phyloP scores from a whole-genome alignment of 2,113 vertebrate species.

The Ptilorrhoa leucosticta region DNA sequence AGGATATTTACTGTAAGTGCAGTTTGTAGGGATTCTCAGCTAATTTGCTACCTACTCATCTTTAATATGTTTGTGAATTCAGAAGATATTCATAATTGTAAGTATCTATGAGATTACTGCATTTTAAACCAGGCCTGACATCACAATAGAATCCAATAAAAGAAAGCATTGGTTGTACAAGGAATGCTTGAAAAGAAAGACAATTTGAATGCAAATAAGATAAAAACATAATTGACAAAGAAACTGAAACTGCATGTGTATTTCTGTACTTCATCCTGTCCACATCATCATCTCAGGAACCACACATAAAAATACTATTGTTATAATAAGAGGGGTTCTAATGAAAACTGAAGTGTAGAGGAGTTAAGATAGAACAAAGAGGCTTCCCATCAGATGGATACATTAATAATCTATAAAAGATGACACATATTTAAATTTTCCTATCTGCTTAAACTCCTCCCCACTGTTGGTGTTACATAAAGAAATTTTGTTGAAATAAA shows the following conservation, averaged over 20 bases:
- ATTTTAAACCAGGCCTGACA: slow-evolving; percentile 68
- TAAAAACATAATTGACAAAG: slow-evolving; percentile 9
- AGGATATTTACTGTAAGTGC: slow-evolving; percentile 68
- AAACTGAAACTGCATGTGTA: neutral
- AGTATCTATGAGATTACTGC: slow-evolving; percentile 64
- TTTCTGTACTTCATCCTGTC: neutral
- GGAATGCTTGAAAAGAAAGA: neutral
- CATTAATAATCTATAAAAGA: neutral
- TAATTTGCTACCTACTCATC: slow-evolving; percentile 65
- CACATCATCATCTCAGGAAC: slow-evolving; percentile 15
- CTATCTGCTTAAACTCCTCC: neutral
- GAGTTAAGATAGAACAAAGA: neutral
- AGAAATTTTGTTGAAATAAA: neutral
- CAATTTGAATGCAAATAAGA: slow-evolving; percentile 25
- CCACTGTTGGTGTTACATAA: neutral
- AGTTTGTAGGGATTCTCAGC: slow-evolving; percentile 48
- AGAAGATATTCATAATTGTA: slow-evolving; percentile 60
- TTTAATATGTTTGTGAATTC: slow-evolving; percentile 66
- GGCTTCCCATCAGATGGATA: neutral
- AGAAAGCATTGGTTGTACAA: slow-evolving; percentile 14
- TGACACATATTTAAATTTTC: neutral
- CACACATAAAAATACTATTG: slow-evolving; percentile 1
- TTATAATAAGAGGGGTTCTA: neutral
- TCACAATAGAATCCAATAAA: slow-evolving; percentile 66
- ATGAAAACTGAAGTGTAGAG: neutral